Conservation (phyloP, 2,797 vertebrate genomes). For the Chelmon rostratus region DNA sequence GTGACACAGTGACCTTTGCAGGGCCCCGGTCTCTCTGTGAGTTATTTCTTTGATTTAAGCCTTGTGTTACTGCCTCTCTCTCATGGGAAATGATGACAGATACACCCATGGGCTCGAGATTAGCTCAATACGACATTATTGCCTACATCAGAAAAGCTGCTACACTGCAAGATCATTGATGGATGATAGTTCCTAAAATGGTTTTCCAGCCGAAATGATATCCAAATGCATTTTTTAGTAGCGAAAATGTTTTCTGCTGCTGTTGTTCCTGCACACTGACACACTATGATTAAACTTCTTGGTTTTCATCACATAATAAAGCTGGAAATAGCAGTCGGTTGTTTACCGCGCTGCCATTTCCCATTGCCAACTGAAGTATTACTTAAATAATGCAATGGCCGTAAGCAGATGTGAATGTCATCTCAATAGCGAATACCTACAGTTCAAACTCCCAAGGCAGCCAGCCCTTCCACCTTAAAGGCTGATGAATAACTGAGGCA, state of each 20-base stretch:
- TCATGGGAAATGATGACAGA: slow-evolving; percentile 74
- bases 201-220: slow-evolving; percentile 70
- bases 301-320: slow-evolving; percentile 60
- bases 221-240: slow-evolving; percentile 73
- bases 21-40: slow-evolving; percentile 50
- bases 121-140: slow-evolving; percentile 75
- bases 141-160: slow-evolving; percentile 70
- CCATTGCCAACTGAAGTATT: slow-evolving; percentile 57
- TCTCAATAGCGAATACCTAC: slow-evolving; percentile 65
- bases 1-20: slow-evolving; percentile 73
- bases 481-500: slow-evolving; percentile 68
- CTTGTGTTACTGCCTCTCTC: slow-evolving; percentile 52
- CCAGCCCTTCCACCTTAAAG: slow-evolving; percentile 55
- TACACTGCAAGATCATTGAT: slow-evolving; percentile 70
- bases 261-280: slow-evolving; percentile 62
- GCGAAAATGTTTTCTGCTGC: slow-evolving; percentile 63
- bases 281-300: slow-evolving; percentile 69
- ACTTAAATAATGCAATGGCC: slow-evolving; percentile 77
- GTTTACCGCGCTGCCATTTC: slow-evolving; percentile 71
- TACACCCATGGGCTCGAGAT: slow-evolving; percentile 68
- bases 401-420: slow-evolving; percentile 76
- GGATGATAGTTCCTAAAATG: slow-evolving; percentile 72
- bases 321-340: slow-evolving; percentile 67
- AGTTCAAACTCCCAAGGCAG: slow-evolving; percentile 60
- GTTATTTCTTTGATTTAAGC: slow-evolving; percentile 78